These are phyloP conservation scores for Rhynchomys soricoides DNA, from an alignment of 2,113 vertebrate species.

Conservation along the genomic window DNA sequence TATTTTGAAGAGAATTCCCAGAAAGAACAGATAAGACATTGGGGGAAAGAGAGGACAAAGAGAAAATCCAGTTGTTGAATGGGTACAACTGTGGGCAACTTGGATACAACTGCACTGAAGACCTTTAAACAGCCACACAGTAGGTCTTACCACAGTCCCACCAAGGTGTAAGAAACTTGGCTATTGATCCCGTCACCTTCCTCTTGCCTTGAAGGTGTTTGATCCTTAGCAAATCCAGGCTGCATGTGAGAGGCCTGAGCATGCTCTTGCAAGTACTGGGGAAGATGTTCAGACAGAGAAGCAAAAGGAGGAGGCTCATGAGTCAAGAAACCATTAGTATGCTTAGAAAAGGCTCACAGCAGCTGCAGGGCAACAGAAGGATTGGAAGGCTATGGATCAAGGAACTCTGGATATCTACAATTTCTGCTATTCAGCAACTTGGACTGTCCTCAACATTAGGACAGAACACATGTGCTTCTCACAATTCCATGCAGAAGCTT, in stretches of 20 bases:
- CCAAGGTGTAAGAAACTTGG: neutral
- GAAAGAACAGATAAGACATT: neutral
- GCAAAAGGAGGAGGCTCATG: neutral
- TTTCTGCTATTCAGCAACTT: neutral
- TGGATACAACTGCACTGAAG: neutral
- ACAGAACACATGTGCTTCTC: neutral
- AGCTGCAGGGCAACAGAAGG: neutral
- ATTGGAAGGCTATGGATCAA: fast-evolving
- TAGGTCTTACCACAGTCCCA: neutral
- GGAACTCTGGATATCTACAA: neutral
- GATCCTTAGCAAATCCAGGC: neutral
- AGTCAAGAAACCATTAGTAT: neutral
- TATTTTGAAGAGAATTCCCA: neutral
- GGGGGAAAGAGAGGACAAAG: neutral
- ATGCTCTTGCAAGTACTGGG: neutral
- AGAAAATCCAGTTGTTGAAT: neutral
- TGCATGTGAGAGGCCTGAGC: neutral
- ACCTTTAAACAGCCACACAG: neutral
- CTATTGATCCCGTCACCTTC: neutral
- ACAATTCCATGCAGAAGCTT: neutral
- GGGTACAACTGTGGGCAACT: neutral
- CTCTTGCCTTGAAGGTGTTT: neutral
- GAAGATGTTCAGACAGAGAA: neutral
- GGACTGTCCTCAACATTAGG: neutral
- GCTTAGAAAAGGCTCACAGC: neutral